Evolutionary conservation across 2,888 invertebrate genomes (phyloP).

Genomic region (Pediacus dermestoides): DNA sequence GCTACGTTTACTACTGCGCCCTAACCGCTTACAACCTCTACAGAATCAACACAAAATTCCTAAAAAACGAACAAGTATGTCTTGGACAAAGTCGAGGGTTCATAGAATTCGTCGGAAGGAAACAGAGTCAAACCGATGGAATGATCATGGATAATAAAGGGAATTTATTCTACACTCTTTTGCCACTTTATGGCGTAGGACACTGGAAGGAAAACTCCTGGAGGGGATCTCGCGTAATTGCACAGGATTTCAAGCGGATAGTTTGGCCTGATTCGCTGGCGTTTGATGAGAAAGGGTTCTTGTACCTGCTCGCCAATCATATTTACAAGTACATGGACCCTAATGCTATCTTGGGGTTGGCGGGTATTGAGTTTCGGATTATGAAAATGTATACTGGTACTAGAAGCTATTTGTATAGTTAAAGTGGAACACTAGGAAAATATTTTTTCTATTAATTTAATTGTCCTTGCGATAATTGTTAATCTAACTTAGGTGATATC

Average conservation of each 20-base stretch:
- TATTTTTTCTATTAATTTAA: background rate
- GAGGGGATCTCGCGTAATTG: constrained; percentile 49
- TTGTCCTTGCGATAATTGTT: too few species aligned
- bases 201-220: constrained; percentile 63
- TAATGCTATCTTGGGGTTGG: constrained; percentile 13
- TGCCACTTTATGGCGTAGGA: constrained; percentile 65
- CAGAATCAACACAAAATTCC: constrained; percentile 57
- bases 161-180: constrained; percentile 63
- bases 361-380: constrained; percentile 29
- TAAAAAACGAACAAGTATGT: constrained; percentile 52
- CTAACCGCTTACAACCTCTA: constrained; percentile 50
- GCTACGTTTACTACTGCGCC: constrained; percentile 37
- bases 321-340: constrained; percentile 27
- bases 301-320: constrained; percentile 62
- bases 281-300: constrained; percentile 61
- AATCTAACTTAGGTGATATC: too few species aligned
- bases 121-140: constrained; percentile 62
- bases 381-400: constrained; percentile 29
- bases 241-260: constrained; percentile 59
- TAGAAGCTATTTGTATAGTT: constrained; percentile 31
- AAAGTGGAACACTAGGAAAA: background rate
- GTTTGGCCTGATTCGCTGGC: constrained; percentile 70
- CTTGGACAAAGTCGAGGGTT: constrained; percentile 24
- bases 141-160: constrained; percentile 68
- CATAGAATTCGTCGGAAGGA: constrained; percentile 46